Conservation (phyloP, 2,888 invertebrate species). For the Suillia variegata region DNA sequence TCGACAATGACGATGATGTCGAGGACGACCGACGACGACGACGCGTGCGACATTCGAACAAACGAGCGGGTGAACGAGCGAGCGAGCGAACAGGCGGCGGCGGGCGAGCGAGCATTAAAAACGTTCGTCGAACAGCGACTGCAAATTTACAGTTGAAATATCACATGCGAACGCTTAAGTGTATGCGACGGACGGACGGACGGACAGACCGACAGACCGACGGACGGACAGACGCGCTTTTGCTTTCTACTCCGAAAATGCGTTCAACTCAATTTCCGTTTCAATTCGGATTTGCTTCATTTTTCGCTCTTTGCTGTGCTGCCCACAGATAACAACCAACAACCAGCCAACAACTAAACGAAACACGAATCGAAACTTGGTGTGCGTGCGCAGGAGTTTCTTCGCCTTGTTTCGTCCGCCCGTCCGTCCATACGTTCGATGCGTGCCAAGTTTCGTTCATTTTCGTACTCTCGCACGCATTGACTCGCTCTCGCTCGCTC, state of each 20-base stretch:
- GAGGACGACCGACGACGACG: slow-evolving; percentile 16
- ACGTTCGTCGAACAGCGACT: slow-evolving; percentile 37
- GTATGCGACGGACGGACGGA: too few relatives aligned
- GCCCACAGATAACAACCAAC: too few relatives aligned
- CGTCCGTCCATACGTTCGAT: too few relatives aligned
- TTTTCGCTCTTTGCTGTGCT: too few relatives aligned
- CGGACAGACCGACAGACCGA: too few relatives aligned
- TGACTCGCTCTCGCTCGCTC: too few relatives aligned
- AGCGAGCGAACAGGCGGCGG: slow-evolving; percentile 17
- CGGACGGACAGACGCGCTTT: too few relatives aligned
- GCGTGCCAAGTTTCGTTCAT: not conserved
- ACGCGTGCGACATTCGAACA: slow-evolving; percentile 7
- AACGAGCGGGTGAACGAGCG: too few relatives aligned
- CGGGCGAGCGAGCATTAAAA: slow-evolving; percentile 36
- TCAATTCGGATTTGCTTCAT: not conserved
- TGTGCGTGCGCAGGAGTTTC: not conserved
- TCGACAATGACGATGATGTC: slow-evolving; percentile 23
- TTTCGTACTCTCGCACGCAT: too few relatives aligned
- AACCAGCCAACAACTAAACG: too few relatives aligned
- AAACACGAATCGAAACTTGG: not conserved
- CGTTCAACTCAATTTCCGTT: not conserved
- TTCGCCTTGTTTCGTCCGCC: too few relatives aligned
- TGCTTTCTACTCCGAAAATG: not conserved
- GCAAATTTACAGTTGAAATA: slow-evolving; percentile 16
- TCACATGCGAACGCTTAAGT: too few relatives aligned